Percentiles rank a stretch among this genome's conserved stretches.
These are phyloP conservation scores for Sinosuthora webbiana DNA, from an alignment of 2,113 vertebrate species.

Conservation along the genomic window DNA sequence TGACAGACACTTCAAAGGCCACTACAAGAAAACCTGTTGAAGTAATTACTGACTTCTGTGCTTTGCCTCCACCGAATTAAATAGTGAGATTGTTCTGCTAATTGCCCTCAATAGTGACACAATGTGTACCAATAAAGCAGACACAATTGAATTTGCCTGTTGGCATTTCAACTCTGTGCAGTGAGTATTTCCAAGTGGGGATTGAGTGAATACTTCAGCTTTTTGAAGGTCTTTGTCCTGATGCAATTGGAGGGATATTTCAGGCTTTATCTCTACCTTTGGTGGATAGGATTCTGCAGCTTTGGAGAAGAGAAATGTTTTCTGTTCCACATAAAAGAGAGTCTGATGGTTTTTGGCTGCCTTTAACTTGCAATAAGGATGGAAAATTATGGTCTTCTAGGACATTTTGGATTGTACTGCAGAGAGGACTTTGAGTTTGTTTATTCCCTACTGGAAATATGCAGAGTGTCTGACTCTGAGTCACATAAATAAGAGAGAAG, in stretches of 20 bases:
- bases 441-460: conserved; percentile 59
- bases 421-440: conserved; percentile 43
- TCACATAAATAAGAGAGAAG: conserved; percentile 63
- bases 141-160: neutral
- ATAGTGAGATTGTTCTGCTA: neutral
- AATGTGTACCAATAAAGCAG: neutral
- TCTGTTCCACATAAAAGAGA: neutral
- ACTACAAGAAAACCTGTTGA: neutral
- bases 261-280: neutral
- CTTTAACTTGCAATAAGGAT: conserved; percentile 46
- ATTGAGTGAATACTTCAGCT: neutral
- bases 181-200: neutral
- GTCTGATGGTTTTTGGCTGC: neutral
- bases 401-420: conserved; percentile 38
- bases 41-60: neutral
- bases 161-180: neutral
- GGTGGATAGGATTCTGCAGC: neutral
- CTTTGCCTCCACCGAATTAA: neutral
- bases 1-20: neutral
- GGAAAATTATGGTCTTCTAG: conserved; percentile 58
- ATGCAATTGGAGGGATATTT: neutral
- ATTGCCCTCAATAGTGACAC: neutral
- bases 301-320: neutral
- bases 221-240: neutral
- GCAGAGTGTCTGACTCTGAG: conserved; percentile 52